These are phyloP conservation scores for Caenorhabditis sp. DNA, from an alignment of 2,888 invertebrate species.

Conservation along the genomic window DNA sequence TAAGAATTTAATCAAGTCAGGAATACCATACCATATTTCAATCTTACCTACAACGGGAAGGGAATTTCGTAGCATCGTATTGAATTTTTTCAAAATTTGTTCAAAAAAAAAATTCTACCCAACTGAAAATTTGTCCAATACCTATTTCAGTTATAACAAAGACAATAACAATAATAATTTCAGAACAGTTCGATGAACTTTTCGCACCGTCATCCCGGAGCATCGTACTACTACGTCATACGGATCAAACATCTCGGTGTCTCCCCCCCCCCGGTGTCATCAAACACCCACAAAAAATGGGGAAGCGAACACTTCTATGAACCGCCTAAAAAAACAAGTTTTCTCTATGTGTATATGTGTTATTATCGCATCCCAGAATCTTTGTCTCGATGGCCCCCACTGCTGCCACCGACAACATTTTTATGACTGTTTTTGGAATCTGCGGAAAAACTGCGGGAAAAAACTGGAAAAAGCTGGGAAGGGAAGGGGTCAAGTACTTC, in stretches of 20 bases:
- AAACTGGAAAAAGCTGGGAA: background rate
- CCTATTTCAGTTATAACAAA: no score
- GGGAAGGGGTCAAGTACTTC: background rate
- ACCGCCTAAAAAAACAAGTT: background rate
- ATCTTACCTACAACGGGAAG: no score
- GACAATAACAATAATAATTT: no score
- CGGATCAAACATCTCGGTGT: background rate
- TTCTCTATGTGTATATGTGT: background rate
- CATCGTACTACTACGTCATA: background rate
- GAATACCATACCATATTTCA: no score
- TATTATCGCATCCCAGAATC: background rate
- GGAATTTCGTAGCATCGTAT: no score
- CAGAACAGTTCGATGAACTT: no score
- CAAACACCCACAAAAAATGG: background rate
- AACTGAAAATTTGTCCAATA: no score
- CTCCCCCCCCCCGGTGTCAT: no score
- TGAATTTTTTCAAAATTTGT: no score
- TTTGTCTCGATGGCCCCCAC: background rate
- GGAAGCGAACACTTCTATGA: background rate
- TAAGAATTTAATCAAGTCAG: no score
- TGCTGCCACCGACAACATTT: background rate
- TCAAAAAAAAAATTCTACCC: no score
- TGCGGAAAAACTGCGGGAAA: no score
- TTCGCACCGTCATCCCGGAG: background rate
- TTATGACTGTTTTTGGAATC: background rate